Conservation (phyloP, 2,888 invertebrate genomes). For the Leptogaster cylindrica region DNA sequence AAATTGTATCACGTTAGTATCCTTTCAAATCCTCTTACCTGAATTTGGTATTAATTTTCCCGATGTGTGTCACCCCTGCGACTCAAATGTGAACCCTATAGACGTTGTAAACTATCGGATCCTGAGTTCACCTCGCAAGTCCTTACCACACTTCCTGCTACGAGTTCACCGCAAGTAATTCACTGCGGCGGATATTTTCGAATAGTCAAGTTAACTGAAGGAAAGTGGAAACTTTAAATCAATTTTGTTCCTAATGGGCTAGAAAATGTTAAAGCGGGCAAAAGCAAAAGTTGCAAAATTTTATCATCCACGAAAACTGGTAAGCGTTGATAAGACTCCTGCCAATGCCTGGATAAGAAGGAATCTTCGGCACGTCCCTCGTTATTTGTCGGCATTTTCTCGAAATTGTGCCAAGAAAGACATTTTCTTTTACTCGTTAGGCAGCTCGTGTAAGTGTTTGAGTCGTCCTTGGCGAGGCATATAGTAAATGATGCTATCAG, state of each 20-base stretch:
- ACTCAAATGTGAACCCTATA: neutral
- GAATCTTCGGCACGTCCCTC: conserved; percentile 12
- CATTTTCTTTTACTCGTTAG: neutral
- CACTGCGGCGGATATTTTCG: conserved; percentile 1
- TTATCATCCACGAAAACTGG: conserved; percentile 27
- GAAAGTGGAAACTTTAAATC: conserved; percentile 34
- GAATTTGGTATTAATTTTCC: neutral
- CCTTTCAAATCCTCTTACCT: conserved; percentile 4
- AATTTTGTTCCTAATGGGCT: conserved; percentile 32
- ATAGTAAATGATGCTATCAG: conserved; percentile 15
- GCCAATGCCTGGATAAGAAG: conserved; percentile 1
- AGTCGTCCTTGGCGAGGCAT: neutral
- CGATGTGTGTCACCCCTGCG: neutral
- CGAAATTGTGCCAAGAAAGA: conserved; percentile 21
- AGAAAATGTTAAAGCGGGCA: conserved; percentile 23
- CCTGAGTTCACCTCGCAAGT: conserved; percentile 8
- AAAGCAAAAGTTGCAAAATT: conserved; percentile 32
- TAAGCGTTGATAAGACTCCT: conserved; percentile 28
- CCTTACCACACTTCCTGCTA: conserved; percentile 4
- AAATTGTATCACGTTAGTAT: neutral
- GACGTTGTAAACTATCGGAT: conserved; percentile 2
- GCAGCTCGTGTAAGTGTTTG: neutral
- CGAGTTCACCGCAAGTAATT: neutral
- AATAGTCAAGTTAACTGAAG: conserved; percentile 15
- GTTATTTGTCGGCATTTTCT: neutral